Evolutionary conservation across 2,113 vertebrate species (phyloP), one percentile per base, ranked within the genome.

Genomic region (human): DNA sequence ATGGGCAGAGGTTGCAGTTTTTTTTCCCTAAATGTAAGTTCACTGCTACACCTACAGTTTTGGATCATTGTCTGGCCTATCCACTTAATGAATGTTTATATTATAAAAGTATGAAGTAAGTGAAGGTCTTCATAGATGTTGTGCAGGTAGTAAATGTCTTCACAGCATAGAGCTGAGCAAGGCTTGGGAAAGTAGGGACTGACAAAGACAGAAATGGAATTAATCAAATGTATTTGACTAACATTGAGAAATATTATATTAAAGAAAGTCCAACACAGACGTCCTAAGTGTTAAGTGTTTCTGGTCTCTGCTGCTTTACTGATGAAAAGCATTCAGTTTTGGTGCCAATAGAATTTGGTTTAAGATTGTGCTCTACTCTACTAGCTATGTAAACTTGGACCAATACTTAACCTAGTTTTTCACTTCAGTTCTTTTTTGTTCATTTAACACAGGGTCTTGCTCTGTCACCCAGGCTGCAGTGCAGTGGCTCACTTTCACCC

Each of bases 221-320:
- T 55, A 76, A 87, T 79, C 16, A 43, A 66, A 79, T 68, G 35
- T 73, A 23, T 92, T n/a, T 82, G 43, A 81, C 48, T 89, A 72
- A 43, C 73, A 59, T 4, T 93, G 23, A 85, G 30, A 57, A 84
- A 23, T 50, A 48, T 1, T 79, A 40, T 35, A 5, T 8, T 83
- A 30, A 86, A 27, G 8, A 40, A 90, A 70, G 75, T 82, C 50
- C 9, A 64, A 86, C 22, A 38, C 14, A 68, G 70, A 50, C 38
- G 45, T 32, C 55, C 1, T 59, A 80, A 52, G 5, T 72, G 59
- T 23, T 57, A 76, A 70, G 14, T 68, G 17, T 59, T 70, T 8
- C 17, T 94, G 55, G 68, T 59, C 52, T 94, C 23, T 82, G 68
- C 12, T 90, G 25, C 27, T 96, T 97, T 79, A 8, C 73, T 94